Evolutionary conservation across 2,113 vertebrate genomes (phyloP).

Genomic region (Paedocypris sp.): DNA sequence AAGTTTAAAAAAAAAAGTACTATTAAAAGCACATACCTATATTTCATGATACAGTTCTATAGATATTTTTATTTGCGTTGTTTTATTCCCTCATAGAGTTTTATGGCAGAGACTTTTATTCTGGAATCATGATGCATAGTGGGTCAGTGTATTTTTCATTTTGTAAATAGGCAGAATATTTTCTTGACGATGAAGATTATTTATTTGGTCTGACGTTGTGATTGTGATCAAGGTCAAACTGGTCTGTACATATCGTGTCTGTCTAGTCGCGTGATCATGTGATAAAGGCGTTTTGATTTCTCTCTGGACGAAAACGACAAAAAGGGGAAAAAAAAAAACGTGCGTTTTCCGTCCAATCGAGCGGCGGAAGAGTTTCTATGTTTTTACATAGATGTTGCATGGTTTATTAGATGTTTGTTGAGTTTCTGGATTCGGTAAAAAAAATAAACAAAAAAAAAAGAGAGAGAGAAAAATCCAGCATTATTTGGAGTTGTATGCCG

Average conservation of each 20-base stretch:
- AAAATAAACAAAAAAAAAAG: no score
- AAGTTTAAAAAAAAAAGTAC: neutral
- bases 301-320: constrained; percentile 52
- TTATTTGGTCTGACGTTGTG: constrained; percentile 74
- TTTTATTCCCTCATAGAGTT: no score
- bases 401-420: constrained; percentile 78
- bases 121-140: constrained; percentile 64
- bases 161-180: constrained; percentile 86
- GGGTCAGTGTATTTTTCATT: constrained; percentile 68
- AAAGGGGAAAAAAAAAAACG: constrained; percentile 34
- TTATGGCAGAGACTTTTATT: no score
- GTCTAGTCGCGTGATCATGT: constrained; percentile 71
- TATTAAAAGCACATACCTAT: no score
- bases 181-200: constrained; percentile 75
- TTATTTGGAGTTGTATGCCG: constrained; percentile 63
- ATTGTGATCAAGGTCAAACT: constrained; percentile 62
- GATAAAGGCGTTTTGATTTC: no score
- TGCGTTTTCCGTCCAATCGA: constrained; percentile 44
- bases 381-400: constrained; percentile 93
- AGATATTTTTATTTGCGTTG: no score
- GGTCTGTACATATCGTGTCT: constrained; percentile 68
- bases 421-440: constrained; percentile 63
- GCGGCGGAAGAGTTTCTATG: constrained; percentile 72
- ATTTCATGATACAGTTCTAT: no score
- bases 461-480: constrained; percentile 68